phyloP scores from a whole-genome alignment of 2,113 vertebrate species.

The Cynopterus brachyotis region DNA sequence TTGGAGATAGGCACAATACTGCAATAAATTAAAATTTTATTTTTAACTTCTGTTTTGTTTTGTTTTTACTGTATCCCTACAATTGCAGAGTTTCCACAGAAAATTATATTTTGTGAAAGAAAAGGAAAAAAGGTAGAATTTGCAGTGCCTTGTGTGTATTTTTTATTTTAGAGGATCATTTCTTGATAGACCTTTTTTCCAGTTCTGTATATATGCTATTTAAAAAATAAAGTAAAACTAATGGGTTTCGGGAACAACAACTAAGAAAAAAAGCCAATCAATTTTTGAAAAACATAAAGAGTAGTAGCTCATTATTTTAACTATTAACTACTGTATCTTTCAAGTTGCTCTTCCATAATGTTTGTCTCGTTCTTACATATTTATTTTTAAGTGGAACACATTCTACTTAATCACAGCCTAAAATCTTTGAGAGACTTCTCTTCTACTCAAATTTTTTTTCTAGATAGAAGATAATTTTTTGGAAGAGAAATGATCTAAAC shows the following conservation, averaged over 20 bases:
- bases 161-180: not conserved
- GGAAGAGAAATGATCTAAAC: not conserved
- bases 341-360: accelerated
- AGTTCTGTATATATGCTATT: not conserved
- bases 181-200: not conserved
- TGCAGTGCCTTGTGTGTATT: not conserved
- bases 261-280: not conserved
- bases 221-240: not conserved
- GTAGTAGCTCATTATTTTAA: not conserved
- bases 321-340: not conserved
- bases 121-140: not conserved
- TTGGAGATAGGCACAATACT: not conserved
- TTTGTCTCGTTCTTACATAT: not conserved
- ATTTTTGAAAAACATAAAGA: not conserved
- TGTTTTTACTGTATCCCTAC: not conserved
- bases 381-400: not conserved
- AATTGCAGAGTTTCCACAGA: not conserved
- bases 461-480: not conserved
- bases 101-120: not conserved
- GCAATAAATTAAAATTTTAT: not conserved
- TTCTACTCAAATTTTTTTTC: not conserved
- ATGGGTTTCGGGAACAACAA: not conserved
- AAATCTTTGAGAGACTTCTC: not conserved
- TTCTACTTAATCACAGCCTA: not conserved
- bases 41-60: not conserved